phyloP scores from a whole-genome alignment of 53 echinoderm and acorn worm genomes.

The Apostichopus leukothele region DNA sequence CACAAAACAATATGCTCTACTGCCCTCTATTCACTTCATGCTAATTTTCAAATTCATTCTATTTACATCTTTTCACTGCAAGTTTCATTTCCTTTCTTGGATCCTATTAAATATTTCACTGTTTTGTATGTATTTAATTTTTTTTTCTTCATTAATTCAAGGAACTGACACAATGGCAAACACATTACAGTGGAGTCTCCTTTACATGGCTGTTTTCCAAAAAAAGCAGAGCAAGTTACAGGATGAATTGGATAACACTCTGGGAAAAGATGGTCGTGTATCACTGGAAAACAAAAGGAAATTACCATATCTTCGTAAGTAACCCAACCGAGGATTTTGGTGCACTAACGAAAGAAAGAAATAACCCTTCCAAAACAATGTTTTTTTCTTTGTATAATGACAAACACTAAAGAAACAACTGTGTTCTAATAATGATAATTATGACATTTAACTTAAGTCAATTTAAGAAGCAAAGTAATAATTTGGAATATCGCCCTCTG shows the following conservation, averaged over 20 bases:
- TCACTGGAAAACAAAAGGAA: slow-evolving; percentile 66
- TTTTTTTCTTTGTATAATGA: no score
- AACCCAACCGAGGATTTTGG: background rate
- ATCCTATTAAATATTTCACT: no score
- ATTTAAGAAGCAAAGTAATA: no score
- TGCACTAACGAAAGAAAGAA: no score
- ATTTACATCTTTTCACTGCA: background rate
- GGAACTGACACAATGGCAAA: slow-evolving; percentile 97
- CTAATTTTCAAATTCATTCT: background rate
- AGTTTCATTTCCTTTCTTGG: no score
- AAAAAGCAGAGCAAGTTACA: slow-evolving; percentile 93
- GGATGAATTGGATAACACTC: slow-evolving; percentile 71
- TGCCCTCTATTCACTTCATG: background rate
- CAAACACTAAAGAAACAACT: no score
- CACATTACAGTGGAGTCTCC: slow-evolving; percentile 90
- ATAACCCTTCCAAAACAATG: no score
- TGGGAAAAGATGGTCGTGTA: slow-evolving; percentile 70
- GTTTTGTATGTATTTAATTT: background rate
- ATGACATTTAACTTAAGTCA: no score
- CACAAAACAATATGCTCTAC: background rate
- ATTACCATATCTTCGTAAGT: slow-evolving; percentile 94
- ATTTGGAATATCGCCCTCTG: no score
- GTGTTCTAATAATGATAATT: no score
- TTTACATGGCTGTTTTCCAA: slow-evolving; percentile 95
- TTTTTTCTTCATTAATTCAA: slow-evolving; percentile 4